A percentile compares a stretch with the other conserved stretches of the same genome.
phyloP scores from a whole-genome alignment of 1,140 invertebrate genomes.

The Drosophila takahashii region DNA sequence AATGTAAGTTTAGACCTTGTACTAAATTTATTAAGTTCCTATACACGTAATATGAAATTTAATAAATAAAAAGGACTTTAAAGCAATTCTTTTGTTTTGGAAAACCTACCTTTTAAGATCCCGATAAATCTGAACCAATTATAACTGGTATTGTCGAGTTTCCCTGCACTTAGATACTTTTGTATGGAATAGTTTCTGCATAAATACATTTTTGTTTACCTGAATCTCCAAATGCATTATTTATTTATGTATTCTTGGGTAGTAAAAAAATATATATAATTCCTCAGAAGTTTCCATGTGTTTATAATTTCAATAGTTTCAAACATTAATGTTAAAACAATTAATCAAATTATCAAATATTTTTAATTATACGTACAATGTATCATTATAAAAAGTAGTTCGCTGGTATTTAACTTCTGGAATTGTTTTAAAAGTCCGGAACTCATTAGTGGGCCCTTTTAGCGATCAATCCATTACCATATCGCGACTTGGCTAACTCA shows the following conservation, averaged over 20 bases:
- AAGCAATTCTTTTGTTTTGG: no score
- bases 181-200: no score
- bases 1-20: no score
- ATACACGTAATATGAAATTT: no score
- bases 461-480: background rate
- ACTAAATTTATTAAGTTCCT: no score
- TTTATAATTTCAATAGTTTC: background rate
- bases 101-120: no score
- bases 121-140: no score
- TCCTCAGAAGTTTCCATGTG: background rate
- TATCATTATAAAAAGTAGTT: background rate
- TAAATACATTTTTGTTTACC: no score
- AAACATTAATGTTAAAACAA: background rate
- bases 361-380: background rate
- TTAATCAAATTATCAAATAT: background rate
- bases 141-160: no score
- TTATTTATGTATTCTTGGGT: background rate
- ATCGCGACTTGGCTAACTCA: background rate
- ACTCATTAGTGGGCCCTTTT: slow-evolving; percentile 5
- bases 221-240: no score
- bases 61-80: no score
- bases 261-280: background rate
- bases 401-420: background rate
- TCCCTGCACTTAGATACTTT: no score
- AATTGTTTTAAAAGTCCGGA: background rate